Base-by-base conservation (phyloP, 30 jellyfish, hydroid and myxozoan genomes). In the Mastigias papua region DNA sequence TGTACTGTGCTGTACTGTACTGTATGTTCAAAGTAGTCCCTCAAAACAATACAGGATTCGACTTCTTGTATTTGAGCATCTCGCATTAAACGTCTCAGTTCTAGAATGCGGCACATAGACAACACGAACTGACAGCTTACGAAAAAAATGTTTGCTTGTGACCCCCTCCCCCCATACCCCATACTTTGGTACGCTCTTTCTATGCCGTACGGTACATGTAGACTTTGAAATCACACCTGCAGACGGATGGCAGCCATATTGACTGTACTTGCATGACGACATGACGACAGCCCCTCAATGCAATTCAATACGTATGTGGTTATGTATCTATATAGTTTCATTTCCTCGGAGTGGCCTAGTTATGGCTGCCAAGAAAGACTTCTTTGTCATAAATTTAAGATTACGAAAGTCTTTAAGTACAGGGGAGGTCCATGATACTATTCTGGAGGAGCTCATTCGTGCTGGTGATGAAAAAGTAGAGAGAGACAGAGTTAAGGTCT, bases 381-480 rank as follows among this genome's bases (percentile, higher is more conserved):
- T 71, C 16, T 48, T 83, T 46, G 27, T 83, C 7, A 19, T 83
- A 17, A 83, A 50, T 31, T 63, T 83, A 28, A 69, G 33, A 8
- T 67, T 69, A 13, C 76, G 64, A 11, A 57, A 34, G 29, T 49
- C 86, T 57, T 54, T 81, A 21, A 70, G 35, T 21, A 34, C 80
- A 26, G 86, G 66, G 0, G 76, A 69, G 32, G 73, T 83, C 29
- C 92, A 69, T 34, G 86, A 83, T 57, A 82, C 75, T 34, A 57
- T 83, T 26, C 69, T 83, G 1, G 92, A 71, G 25, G 92, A 70
- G 31, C 63, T 83, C 16, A 75, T 75, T 8, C 71, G 81, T 23
- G 62, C 70, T 27, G 49, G 50, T 21, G 25, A 28, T 20, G 86
- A 65, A 1, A 37, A 3, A 51, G 51, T 26, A 9, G 86, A 70